A percentile compares a stretch with the other conserved stretches of the same genome.
phyloP scores from a whole-genome alignment of 2,888 invertebrate genomes.

The Eurois occulta region DNA sequence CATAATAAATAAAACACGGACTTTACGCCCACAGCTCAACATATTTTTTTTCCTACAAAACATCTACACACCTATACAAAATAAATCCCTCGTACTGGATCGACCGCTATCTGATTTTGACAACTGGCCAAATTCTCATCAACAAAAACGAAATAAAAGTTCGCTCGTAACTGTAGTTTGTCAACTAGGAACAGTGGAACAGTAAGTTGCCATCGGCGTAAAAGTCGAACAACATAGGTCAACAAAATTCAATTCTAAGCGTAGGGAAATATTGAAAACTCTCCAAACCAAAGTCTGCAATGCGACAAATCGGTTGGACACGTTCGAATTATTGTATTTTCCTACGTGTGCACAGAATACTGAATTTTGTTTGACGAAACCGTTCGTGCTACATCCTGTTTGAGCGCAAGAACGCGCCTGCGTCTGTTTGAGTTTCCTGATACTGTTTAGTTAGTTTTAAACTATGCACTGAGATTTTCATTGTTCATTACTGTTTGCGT shows the following conservation, averaged over 20 bases:
- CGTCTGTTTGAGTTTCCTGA: constrained; percentile 67
- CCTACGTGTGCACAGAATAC: constrained; percentile 77
- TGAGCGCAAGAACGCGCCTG: constrained; percentile 69
- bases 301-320: constrained; percentile 88
- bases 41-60: constrained; percentile 15
- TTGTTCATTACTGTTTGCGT: constrained; percentile 65
- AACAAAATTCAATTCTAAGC: constrained; percentile 70
- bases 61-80: constrained; percentile 32
- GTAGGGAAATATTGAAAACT: constrained; percentile 80
- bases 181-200: constrained; percentile 47
- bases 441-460: constrained; percentile 73
- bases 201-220: constrained; percentile 57
- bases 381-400: constrained; percentile 74
- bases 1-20: not conserved
- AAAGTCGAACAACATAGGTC: constrained; percentile 67
- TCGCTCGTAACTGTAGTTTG: constrained; percentile 31
- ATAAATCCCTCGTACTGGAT: constrained; percentile 50
- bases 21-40: not conserved
- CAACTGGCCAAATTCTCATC: constrained; percentile 60
- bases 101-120: constrained; percentile 59
- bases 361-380: constrained; percentile 79
- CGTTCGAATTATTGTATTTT: constrained; percentile 85
- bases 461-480: constrained; percentile 60
- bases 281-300: constrained; percentile 79
- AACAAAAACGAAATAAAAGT: constrained; percentile 62